Base-by-base conservation (phyloP, 1,140 invertebrate species). In the Homarus americanus region DNA sequence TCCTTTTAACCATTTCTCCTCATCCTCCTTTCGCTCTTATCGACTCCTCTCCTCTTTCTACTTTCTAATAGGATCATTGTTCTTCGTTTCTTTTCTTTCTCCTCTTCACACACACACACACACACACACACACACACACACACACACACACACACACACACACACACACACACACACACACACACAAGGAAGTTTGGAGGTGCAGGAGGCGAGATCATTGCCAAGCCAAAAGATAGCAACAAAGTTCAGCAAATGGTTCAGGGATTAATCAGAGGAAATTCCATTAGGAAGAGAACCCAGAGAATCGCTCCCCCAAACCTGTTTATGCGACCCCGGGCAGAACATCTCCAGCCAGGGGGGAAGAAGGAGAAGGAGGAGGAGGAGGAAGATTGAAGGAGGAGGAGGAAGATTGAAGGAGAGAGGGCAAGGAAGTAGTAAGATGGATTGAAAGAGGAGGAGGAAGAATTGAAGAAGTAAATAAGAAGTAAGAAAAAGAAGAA, bases 251-350 rank as follows among this genome's bases (percentile, higher is more conserved):
- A 85, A 85, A 85, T 85, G 38, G 44, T 40, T 75, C 34, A 32
- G 32, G 66, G 32, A 85, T 75, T 75, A 85, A 73, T 75, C 83
- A 73, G 63, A 28, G 83, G 34, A 85, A 75, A 85, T 85, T 32
- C 83, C 69, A 75, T 75, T 53, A 75, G 69, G 41, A 49, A 85
- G 69, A 53, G 49, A 85, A 75, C 17, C 66, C 32, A 28, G 2
- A 49, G 41, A 75, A 17, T 49, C 63, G 82, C 41, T 17, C 17
- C 53, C 34, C 58, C 58, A 44, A 85, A 85, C 24, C 69, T 66
- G 58, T 85, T 75, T 49, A 85, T 72, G 69, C 44, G 69, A 75
- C 69, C 40, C 83, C 69, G 24, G 44, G 66, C 38, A 20, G 83
- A 34, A 85, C 20, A 40, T 66, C 69, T 32, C 38, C 32, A 2